Evolutionary conservation across 1,140 invertebrate genomes (phyloP).

Genomic region (Zaprionus kolodkinae): DNA sequence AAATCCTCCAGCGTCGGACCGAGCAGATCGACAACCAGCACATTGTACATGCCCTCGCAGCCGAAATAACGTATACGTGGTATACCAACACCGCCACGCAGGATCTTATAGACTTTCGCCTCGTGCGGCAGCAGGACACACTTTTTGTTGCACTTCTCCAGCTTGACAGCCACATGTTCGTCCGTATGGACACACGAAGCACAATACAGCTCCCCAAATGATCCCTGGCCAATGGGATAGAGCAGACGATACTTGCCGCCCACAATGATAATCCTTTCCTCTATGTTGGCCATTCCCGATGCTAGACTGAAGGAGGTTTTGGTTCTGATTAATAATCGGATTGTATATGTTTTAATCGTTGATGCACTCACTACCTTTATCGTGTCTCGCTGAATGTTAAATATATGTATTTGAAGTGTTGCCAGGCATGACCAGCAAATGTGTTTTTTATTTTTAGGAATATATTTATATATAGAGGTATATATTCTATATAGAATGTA

Average conservation of each 20-base stretch:
- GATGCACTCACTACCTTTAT: no score
- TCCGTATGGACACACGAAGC: conserved; percentile 95
- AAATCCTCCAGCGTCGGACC: conserved; percentile 96
- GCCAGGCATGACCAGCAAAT: conserved; percentile 33
- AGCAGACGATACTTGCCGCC: conserved; percentile 94
- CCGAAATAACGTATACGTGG: conserved; percentile 93
- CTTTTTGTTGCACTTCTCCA: conserved; percentile 93
- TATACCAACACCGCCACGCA: conserved; percentile 95
- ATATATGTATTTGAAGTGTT: conserved; percentile 32
- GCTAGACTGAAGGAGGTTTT: no score
- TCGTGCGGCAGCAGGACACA: conserved; percentile 97
- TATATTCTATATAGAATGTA: neutral
- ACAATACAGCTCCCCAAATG: conserved; percentile 97
- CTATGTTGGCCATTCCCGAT: neutral
- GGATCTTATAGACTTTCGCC: conserved; percentile 94
- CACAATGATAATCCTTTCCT: conserved; percentile 85
- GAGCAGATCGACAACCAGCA: conserved; percentile 96
- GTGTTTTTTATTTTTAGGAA: neutral
- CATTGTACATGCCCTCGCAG: conserved; percentile 94
- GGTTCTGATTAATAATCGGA: no score
- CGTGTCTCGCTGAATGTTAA: conserved; percentile 17
- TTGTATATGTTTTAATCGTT: no score
- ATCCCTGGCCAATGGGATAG: conserved; percentile 95
- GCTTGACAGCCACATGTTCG: conserved; percentile 97
- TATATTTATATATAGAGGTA: neutral